Evolutionary conservation across 2,113 vertebrate species (phyloP).

Genomic region (Stegostoma tigrinum): DNA sequence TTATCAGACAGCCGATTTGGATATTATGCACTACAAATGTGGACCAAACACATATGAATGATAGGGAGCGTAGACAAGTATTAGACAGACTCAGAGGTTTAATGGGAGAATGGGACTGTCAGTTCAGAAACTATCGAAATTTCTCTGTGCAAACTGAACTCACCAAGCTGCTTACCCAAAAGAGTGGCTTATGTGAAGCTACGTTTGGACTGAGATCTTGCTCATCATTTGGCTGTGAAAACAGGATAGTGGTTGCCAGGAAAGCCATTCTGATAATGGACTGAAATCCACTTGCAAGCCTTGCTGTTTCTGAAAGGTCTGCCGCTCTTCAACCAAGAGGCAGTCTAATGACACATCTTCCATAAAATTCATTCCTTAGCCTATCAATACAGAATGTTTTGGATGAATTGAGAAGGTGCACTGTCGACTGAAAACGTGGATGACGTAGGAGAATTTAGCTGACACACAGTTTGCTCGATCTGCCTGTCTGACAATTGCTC

Average conservation of each 20-base stretch:
- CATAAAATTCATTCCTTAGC: background rate
- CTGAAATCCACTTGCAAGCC: background rate
- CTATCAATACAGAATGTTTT: background rate
- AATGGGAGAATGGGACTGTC: background rate
- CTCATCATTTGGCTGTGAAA: background rate
- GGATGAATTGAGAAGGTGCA: background rate
- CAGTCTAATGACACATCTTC: background rate
- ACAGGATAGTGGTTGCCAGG: background rate
- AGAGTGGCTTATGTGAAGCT: background rate
- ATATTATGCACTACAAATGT: background rate
- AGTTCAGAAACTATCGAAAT: background rate
- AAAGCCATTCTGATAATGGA: background rate
- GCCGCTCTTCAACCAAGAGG: background rate
- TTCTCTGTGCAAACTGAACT: slow-evolving; percentile 14
- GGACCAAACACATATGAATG: background rate
- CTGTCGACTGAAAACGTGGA: background rate
- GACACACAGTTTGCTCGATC: background rate
- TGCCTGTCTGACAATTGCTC: background rate
- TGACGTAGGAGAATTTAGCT: background rate
- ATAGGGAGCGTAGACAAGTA: background rate
- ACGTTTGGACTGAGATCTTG: background rate
- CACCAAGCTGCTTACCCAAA: background rate
- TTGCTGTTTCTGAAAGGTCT: background rate
- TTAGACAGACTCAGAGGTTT: background rate
- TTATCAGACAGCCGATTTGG: background rate